phyloP scores from a whole-genome alignment of 92 coral and sea anemone species.

The Phymanthus crucifer region DNA sequence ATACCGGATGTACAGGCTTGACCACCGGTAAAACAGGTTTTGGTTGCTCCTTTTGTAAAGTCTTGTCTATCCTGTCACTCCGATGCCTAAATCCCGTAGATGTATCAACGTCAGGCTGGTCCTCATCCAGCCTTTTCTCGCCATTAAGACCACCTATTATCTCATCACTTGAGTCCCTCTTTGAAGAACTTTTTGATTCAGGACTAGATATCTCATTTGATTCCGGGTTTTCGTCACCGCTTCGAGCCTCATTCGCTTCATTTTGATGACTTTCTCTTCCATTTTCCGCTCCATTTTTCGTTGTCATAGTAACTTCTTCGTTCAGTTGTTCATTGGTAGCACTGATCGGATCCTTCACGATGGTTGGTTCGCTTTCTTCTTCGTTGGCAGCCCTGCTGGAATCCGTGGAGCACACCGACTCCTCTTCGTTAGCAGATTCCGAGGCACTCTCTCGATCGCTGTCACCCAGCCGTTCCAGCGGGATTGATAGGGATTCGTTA shows the following conservation, averaged over 20 bases:
- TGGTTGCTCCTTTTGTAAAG: not conserved
- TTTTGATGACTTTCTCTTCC: not conserved
- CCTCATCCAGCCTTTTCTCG: not conserved
- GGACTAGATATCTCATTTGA: not conserved
- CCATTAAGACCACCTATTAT: not conserved
- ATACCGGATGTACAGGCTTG: not conserved
- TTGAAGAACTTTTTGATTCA: not conserved
- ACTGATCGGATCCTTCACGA: no score
- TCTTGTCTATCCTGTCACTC: not conserved
- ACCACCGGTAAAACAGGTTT: not conserved
- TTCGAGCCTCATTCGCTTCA: not conserved
- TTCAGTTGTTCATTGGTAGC: no score
- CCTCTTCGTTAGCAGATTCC: not conserved
- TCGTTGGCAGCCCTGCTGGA: not conserved
- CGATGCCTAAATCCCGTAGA: not conserved
- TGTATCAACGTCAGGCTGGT: not conserved
- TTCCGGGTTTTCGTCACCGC: not conserved
- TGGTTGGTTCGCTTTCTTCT: not conserved
- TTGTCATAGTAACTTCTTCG: not conserved
- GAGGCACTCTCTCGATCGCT: not conserved
- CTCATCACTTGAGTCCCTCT: not conserved
- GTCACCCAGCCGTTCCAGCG: not conserved
- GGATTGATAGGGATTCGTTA: not conserved
- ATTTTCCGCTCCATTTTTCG: not conserved
- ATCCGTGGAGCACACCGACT: not conserved